Base-by-base conservation (phyloP, 2,113 vertebrate genomes). In the Motacilla alba region DNA sequence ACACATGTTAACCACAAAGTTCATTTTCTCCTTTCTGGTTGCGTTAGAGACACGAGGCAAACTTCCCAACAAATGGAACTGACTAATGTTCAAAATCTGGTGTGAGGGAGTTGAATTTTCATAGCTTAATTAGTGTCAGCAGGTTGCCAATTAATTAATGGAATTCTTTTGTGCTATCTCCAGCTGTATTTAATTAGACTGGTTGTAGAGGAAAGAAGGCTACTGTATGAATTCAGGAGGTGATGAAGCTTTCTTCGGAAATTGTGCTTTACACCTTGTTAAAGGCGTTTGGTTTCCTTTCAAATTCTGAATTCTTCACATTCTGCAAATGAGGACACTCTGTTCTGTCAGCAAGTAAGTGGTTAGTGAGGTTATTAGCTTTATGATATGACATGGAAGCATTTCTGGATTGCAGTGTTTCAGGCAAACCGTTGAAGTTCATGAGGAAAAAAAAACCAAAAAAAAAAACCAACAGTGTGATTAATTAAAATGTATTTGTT, bases 101-200 rank as follows among this genome's bases (percentile, higher is more conserved):
- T 97, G 75, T 96, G 92, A 97, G 95, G 90, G 86, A 94, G 94
- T 96, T 96, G 92, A 53, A 96, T 98, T 97, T 98, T 98, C 95
- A 95, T 79, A 95, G 95, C 87, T 97, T 97, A 98, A 97, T 98
- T 97, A 95, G 86, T 97, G 95, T 97, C 97, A 98, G 94, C 93
- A 93, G 91, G 93, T 95, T 98, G 94, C 87, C 95, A 97, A 95
- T 97, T 98, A 97, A 97, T 98, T 98, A 96, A 96, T 97, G 92
- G 95, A 93, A 96, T 94, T 97, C 77, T 96, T 97, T 96, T 94
- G 80, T 94, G 87, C 58, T 81, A 31, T 95, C 69, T 97, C 93
- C 95, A 97, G 95, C 92, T 97, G 89, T 96, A 97, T 97, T 97
- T 97, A 97, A 98, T 97, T 97, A 97, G 92, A 73, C 55, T 90